Percentiles rank a stretch among this genome's conserved stretches.
Conservation (phyloP, 2,113 vertebrate species). For the Oreochromis niloticus region DNA sequence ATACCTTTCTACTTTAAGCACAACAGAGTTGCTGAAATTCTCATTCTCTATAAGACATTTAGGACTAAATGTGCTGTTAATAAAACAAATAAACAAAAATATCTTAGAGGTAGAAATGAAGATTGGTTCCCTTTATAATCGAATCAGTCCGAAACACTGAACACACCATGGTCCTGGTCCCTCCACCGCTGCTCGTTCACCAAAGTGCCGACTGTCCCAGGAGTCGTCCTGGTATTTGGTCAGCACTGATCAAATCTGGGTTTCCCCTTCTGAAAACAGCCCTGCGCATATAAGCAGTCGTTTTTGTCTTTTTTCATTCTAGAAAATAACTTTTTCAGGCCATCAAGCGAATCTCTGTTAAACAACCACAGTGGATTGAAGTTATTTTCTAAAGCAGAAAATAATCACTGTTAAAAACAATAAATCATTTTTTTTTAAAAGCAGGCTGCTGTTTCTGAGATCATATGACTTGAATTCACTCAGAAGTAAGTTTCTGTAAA, state of each 20-base stretch:
- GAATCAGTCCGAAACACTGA: background rate
- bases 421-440: background rate
- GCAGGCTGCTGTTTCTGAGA: background rate
- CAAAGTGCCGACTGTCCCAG: background rate
- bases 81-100: background rate
- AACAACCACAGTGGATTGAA: background rate
- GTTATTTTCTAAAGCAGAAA: background rate
- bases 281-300: fast-evolving
- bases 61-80: background rate
- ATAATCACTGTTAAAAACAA: background rate
- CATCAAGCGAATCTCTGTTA: background rate
- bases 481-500: background rate
- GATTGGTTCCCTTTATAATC: background rate
- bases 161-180: background rate
- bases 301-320: background rate
- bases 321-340: background rate
- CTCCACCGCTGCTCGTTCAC: background rate
- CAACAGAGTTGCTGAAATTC: background rate
- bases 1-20: background rate
- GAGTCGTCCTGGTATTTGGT: background rate
- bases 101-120: background rate
- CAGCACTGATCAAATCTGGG: background rate
- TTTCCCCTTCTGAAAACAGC: background rate
- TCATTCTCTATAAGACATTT: background rate
- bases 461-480: background rate